Percentiles rank a stretch among this genome's conserved stretches.
Conservation (phyloP, 1,140 invertebrate genomes). For the Phocides pigmalion region DNA sequence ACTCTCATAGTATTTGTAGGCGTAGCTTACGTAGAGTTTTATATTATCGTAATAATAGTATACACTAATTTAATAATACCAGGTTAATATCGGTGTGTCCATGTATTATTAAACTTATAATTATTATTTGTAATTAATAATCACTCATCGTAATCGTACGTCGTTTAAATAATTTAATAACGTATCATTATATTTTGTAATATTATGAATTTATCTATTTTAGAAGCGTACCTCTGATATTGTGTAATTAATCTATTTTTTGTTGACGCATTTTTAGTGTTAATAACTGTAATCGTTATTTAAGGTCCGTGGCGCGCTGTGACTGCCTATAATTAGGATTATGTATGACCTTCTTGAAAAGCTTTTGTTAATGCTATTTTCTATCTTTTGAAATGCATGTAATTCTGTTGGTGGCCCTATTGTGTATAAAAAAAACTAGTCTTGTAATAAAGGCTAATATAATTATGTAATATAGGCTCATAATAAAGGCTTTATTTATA, state of each 20-base stretch:
- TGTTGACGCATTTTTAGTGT: too few species aligned
- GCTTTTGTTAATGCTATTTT: too few species aligned
- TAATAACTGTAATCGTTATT: too few species aligned
- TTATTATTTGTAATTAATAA: constrained; percentile 18
- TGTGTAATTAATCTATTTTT: background rate
- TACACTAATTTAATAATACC: constrained; percentile 35
- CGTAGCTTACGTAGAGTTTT: constrained; percentile 76
- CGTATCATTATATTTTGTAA: background rate
- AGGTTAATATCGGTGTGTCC: constrained; percentile 41
- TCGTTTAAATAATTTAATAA: constrained; percentile 24
- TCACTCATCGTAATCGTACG: background rate
- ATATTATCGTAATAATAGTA: constrained; percentile 57
- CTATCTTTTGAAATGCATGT: too few species aligned
- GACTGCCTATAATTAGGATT: too few species aligned
- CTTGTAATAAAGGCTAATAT: too few species aligned
- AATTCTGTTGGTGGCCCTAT: too few species aligned
- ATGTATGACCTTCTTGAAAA: too few species aligned
- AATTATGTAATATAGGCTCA: too few species aligned
- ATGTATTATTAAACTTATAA: constrained; percentile 30
- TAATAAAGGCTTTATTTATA: too few species aligned
- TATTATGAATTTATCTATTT: background rate
- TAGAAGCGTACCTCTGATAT: background rate
- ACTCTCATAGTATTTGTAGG: constrained; percentile 66
- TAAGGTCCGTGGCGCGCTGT: too few species aligned
- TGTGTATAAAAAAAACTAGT: too few species aligned